Conservation (phyloP, 2,113 vertebrate species). For the Pelmatolapia mariae region DNA sequence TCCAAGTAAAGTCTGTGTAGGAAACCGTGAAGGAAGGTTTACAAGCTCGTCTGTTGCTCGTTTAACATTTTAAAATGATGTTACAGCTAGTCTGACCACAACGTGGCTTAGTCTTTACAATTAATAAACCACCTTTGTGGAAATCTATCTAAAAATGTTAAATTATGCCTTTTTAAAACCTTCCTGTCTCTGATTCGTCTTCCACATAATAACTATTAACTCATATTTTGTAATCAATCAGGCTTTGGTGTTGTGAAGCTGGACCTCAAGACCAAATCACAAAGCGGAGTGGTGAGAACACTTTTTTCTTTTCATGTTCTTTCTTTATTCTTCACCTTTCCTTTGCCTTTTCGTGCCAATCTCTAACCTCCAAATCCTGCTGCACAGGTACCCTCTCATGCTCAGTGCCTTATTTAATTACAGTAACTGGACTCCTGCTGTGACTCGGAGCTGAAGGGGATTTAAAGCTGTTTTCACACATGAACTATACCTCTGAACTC, state of each 20-base stretch:
- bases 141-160: background rate
- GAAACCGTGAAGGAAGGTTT: background rate
- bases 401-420: background rate
- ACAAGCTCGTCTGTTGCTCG: background rate
- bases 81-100: background rate
- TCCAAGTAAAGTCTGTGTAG: background rate
- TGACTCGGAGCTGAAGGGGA: background rate
- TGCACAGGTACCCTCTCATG: background rate
- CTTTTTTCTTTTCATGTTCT: background rate
- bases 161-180: background rate
- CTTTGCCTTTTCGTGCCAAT: background rate
- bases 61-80: background rate
- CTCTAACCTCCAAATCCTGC: background rate
- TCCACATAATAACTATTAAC: background rate
- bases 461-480: background rate
- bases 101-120: background rate
- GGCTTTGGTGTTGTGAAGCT: slow-evolving; percentile 93
- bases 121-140: background rate
- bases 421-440: background rate
- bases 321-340: background rate
- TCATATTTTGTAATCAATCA: slow-evolving; percentile 43
- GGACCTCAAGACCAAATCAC: slow-evolving; percentile 93
- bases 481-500: background rate
- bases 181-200: background rate
- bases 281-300: slow-evolving; percentile 89